Base-by-base conservation (phyloP, 2,113 vertebrate genomes). In the Eretmochelys imbricata region DNA sequence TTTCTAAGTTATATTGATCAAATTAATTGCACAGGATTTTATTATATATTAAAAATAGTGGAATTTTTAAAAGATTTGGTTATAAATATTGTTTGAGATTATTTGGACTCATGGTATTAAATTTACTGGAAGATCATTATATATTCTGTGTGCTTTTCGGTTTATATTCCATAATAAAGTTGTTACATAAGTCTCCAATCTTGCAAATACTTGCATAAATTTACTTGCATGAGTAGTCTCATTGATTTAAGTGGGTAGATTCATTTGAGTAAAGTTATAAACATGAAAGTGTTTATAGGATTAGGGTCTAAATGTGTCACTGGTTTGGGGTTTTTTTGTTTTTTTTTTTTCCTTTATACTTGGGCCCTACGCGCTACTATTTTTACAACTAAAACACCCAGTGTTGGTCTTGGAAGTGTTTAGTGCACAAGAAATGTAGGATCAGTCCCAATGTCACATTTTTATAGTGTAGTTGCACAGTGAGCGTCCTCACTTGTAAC, bases 71-170 rank as follows among this genome's bases (percentile, higher is more conserved):
- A 78, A 46, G 25, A 11, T 48, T 46, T 78, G 46, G 75, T 48
- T 78, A 2, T 51, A 87, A 87, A 59, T 4, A 1, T 31, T 76
- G 11, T 1, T 0, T 42, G 7, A 50, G n/a, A 80, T 59, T 80
- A 25, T 27, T 65, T 87, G 24, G 31, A 16, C 69, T 8, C 25
- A 87, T 75, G 17, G 50, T 91, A n/a, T 35, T 78, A 24, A 6
- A 75, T 81, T 75, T 54, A 4, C 46, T 46, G 42, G 79, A 81
- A 54, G 90, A 86, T 50, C 42, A 10, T 19, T 90, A 19, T 19
- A 5, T 14, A 24, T 59, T 38, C 10, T 72, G 1, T 82, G 25
- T 88, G 51, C 1, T 0, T 72, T 50, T 24, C 6, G 69, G 72
- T 24, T 62, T 89, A 85, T 84, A 5, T 81, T 89, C 8, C 0